phyloP scores from a whole-genome alignment of 2,888 invertebrate genomes.

The Tenthredo notha region DNA sequence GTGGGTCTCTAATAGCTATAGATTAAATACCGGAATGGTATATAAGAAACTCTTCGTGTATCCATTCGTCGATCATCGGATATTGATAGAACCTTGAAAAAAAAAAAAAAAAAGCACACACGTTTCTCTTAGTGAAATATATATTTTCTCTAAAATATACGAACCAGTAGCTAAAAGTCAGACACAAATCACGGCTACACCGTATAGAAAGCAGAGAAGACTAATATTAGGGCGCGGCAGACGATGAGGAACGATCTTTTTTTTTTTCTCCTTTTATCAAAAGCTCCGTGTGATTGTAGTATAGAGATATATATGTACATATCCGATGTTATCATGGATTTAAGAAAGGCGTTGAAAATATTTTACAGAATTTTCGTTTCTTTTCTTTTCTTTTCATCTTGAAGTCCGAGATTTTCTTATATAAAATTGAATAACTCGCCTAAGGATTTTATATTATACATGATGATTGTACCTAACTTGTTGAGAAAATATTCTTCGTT shows the following conservation, averaged over 20 bases:
- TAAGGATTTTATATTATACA: background rate
- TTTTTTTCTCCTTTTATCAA: background rate
- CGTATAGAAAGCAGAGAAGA: background rate
- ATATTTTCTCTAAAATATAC: background rate
- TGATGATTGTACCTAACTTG: background rate
- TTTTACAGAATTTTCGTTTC: background rate
- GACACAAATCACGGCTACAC: background rate
- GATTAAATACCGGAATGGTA: background rate
- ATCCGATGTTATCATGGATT: background rate
- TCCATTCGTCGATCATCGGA: background rate
- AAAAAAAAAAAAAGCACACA: background rate
- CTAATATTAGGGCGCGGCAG: slow-evolving; percentile 13
- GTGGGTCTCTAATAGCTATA: background rate
- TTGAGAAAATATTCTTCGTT: background rate
- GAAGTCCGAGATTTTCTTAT: background rate
- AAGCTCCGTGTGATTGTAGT: background rate
- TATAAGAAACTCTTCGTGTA: background rate
- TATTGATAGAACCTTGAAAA: slow-evolving; percentile 19
- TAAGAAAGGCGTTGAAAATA: background rate
- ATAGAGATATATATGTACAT: background rate
- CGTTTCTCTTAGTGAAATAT: background rate
- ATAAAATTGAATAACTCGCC: background rate
- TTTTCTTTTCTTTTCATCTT: background rate
- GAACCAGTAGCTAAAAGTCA: slow-evolving; percentile 1
- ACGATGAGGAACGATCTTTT: background rate